These are phyloP conservation scores for Spatulosminthurus flaviceps DNA, from an alignment of 2,888 invertebrate species.

Conservation along the genomic window DNA sequence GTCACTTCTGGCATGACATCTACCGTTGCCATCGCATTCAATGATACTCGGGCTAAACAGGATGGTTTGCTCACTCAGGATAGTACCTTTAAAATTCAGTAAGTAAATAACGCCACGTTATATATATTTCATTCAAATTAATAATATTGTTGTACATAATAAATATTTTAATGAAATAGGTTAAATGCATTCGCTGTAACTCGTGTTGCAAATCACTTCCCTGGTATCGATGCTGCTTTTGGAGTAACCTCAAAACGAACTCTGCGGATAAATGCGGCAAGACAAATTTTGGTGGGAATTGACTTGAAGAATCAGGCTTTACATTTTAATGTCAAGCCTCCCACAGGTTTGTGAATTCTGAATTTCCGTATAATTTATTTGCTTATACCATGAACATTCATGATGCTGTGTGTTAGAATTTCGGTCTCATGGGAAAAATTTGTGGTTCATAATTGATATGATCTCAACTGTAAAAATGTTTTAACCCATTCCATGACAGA, in stretches of 20 bases:
- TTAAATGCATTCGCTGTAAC: conserved; percentile 57
- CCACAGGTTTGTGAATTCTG: conserved; percentile 39
- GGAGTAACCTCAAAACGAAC: conserved; percentile 51
- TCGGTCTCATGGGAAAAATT: background rate
- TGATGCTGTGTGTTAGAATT: conserved; percentile 1
- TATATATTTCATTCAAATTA: background rate
- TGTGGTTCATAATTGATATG: background rate
- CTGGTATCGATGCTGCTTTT: conserved; percentile 56
- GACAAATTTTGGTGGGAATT: conserved; percentile 47
- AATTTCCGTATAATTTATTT: no score
- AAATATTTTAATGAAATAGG: conserved; percentile 35
- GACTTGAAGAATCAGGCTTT: conserved; percentile 44
- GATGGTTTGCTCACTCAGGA: conserved; percentile 15
- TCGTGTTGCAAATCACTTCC: conserved; percentile 59
- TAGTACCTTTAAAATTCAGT: conserved; percentile 39
- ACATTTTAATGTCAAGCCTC: conserved; percentile 37
- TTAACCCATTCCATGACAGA: no score
- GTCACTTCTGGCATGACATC: conserved; percentile 53
- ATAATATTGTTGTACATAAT: background rate
- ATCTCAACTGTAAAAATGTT: background rate
- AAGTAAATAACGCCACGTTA: conserved; percentile 8
- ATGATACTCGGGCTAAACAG: background rate
- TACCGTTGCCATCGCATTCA: conserved; percentile 30
- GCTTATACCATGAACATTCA: background rate
- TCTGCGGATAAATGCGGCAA: conserved; percentile 48